These are phyloP conservation scores for Lasaia peninsularis DNA, from an alignment of 1,140 invertebrate species.

Conservation along the genomic window DNA sequence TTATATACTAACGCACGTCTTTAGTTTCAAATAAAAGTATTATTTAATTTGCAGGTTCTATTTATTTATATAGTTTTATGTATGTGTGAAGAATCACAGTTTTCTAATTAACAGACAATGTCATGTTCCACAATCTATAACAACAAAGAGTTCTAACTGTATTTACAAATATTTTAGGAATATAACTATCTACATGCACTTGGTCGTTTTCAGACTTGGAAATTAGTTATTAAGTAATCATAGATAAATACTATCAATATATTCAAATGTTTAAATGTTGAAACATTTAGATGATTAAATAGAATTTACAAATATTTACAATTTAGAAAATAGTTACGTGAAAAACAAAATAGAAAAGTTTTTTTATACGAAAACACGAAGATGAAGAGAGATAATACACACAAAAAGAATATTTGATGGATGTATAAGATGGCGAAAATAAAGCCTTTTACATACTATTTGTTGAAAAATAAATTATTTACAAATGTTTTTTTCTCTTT, in stretches of 20 bases:
- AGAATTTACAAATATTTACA: constrained; percentile 17
- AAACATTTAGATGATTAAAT: constrained; percentile 8
- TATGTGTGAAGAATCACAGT: constrained; percentile 43
- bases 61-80: constrained; percentile 61
- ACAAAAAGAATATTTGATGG: no score
- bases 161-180: constrained; percentile 49
- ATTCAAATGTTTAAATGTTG: background rate
- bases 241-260: background rate
- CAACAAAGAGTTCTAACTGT: constrained; percentile 52
- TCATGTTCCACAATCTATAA: constrained; percentile 55
- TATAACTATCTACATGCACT: constrained; percentile 28
- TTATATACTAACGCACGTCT: no score
- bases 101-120: constrained; percentile 64
- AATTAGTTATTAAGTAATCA: constrained; percentile 16
- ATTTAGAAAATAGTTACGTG: background rate
- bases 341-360: background rate
- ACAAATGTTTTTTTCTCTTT: no score
- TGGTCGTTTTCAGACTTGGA: constrained; percentile 37
- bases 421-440: no score
- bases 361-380: background rate
- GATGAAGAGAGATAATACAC: background rate
- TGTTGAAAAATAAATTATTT: no score
- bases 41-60: constrained; percentile 44
- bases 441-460: no score
- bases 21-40: constrained; percentile 3